Base-by-base conservation (phyloP, 2,888 invertebrate species). In the Cremastobaeus sp. region DNA sequence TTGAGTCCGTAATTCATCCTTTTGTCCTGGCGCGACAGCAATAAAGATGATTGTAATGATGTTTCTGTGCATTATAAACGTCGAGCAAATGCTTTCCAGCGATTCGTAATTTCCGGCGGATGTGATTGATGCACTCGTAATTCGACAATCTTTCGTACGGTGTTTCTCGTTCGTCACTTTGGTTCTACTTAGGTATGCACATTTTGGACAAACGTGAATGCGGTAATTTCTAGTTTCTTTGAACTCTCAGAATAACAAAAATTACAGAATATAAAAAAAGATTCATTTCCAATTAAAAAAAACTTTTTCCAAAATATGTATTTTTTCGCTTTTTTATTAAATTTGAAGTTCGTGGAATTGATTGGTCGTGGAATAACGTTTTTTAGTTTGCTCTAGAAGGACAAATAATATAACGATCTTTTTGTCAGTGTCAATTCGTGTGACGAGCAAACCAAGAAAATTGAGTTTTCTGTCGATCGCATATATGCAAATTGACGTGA, bases 31-130 rank as follows among this genome's bases (percentile, higher is more conserved):
- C 48, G 39, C 32, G 39, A 41, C 32, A 43, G 50, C 20, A 54
- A 64, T 54, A 54, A 45, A 52, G 18, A 64, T 45, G 45, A 34
- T 15, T 64, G 45, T 54, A 64, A 64, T 52, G 54, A 54, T 54
- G 30, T 64, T 52, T 28, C 45, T 21, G 34, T 50, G 30, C 57
- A 28, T 45, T 35, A 52, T 69, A 73, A 79, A 80, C 69, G 75
- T 74, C 43, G 45, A 37, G 78, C 75, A 81, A 79, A 76, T 60
- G 64, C 74, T 77, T 64, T 54, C 65, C 43, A 74, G 65, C 72
- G 74, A 74, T 65, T 77, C 68, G 64, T 50, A 77, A 76, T 74
- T 77, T 80, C 78, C 79, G 79, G 28, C 71, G 70, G 20, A 76
- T 76, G 59, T 64, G 50, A 50, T 55, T 17, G 37, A 55, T 47